Evolutionary conservation across 2,797 vertebrate species (phyloP).

Genomic region (Trichosurus vulpecula): DNA sequence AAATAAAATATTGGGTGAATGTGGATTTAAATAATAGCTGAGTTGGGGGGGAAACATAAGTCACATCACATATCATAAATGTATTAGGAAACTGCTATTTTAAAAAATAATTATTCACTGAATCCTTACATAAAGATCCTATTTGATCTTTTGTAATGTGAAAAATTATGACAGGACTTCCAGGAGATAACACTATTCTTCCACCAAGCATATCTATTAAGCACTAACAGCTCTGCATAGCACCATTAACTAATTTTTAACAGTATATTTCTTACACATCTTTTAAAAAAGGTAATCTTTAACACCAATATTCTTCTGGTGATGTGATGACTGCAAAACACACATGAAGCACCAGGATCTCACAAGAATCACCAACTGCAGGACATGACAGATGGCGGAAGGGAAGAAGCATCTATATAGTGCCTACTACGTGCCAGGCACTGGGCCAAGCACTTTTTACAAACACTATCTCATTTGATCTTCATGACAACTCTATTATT

Average conservation of each 20-base stretch:
- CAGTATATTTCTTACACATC: neutral
- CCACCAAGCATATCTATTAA: conserved; percentile 29
- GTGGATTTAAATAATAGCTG: neutral
- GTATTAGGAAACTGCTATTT: neutral
- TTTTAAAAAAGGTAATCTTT: neutral
- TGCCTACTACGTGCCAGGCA: neutral
- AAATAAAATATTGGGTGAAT: neutral
- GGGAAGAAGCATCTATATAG: neutral
- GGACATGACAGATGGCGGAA: neutral
- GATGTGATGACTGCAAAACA: neutral
- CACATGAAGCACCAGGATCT: neutral
- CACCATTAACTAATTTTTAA: conserved; percentile 40
- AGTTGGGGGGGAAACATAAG: neutral
- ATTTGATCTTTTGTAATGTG: conserved; percentile 6
- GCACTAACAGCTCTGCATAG: conserved; percentile 22
- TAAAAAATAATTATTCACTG: neutral
- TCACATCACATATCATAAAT: neutral
- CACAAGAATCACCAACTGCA: neutral
- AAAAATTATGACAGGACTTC: conserved; percentile 15
- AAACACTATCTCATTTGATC: neutral
- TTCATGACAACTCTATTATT: neutral
- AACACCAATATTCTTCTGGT: neutral
- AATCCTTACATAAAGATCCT: conserved; percentile 30
- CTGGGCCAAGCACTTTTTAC: neutral
- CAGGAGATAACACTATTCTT: conserved; percentile 46